Evolutionary conservation across 2,113 vertebrate species (phyloP).

Genomic region (Notechis scutatus): DNA sequence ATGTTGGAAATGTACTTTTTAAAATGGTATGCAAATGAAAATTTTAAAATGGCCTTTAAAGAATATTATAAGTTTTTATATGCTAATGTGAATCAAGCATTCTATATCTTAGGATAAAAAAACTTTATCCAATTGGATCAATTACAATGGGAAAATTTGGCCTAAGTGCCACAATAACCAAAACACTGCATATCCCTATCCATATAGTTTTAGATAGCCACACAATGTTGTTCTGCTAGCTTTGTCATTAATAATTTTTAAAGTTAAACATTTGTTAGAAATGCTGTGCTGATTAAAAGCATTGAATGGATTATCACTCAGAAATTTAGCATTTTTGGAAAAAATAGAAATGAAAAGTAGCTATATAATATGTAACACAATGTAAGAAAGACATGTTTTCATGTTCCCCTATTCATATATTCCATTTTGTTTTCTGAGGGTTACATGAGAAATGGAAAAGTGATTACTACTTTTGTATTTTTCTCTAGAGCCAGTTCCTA

Average conservation of each 20-base stretch:
- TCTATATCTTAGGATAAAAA: background rate
- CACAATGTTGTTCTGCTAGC: no score
- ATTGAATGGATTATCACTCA: background rate
- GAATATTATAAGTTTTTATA: background rate
- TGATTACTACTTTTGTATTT: background rate
- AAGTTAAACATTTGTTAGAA: background rate
- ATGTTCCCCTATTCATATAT: background rate
- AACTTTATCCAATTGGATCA: no score
- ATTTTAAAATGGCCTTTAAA: background rate
- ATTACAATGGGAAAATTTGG: no score
- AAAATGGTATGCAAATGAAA: background rate
- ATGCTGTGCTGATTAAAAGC: background rate
- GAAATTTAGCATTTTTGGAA: background rate
- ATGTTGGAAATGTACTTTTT: background rate
- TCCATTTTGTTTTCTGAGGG: background rate
- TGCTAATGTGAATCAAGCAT: background rate
- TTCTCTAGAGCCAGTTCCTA: background rate
- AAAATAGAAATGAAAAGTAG: background rate
- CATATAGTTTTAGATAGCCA: no score
- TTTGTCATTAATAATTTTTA: no score
- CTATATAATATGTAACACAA: background rate
- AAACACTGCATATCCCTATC: no score
- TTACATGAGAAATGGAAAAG: background rate
- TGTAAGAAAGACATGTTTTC: background rate
- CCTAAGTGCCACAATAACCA: no score